These are phyloP conservation scores for Drosophila buzzatii DNA, from an alignment of 2,888 invertebrate species.

Conservation along the genomic window DNA sequence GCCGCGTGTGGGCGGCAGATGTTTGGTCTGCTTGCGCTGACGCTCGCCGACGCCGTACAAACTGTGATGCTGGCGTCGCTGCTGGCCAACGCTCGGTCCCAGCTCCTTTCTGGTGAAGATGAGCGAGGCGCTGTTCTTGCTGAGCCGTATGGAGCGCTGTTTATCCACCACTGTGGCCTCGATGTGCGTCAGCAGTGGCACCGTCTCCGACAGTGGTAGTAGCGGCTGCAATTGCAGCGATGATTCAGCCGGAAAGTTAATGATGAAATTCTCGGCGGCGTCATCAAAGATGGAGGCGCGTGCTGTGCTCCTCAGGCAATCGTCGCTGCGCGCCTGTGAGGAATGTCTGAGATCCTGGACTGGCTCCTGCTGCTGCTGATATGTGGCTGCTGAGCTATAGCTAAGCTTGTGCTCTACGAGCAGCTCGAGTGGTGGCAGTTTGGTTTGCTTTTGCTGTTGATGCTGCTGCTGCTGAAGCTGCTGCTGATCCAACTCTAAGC, in stretches of 20 bases:
- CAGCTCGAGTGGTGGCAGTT: conserved; percentile 76
- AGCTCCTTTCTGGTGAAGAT: conserved; percentile 84
- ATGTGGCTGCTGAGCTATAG: conserved; percentile 69
- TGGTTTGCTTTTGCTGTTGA: conserved; percentile 38
- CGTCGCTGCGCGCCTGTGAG: conserved; percentile 56
- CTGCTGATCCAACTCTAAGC: conserved; percentile 24
- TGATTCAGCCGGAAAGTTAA: conserved; percentile 82
- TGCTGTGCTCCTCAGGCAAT: conserved; percentile 50
- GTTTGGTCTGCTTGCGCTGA: conserved; percentile 64
- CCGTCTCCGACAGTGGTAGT: conserved; percentile 83
- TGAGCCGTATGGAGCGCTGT: conserved; percentile 82
- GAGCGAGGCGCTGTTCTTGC: conserved; percentile 84
- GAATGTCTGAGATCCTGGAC: conserved; percentile 46
- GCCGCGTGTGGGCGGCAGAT: conserved; percentile 64
- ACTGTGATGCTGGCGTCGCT: conserved; percentile 70
- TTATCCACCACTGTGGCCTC: conserved; percentile 81
- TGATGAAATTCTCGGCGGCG: conserved; percentile 82
- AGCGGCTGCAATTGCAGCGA: conserved; percentile 63
- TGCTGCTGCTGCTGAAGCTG: conserved; percentile 42
- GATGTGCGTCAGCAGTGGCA: conserved; percentile 83
- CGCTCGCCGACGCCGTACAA: conserved; percentile 65
- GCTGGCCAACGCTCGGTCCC: conserved; percentile 16
- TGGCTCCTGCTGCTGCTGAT: conserved; percentile 48
- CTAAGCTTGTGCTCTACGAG: conserved; percentile 80
- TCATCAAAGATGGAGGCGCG: conserved; percentile 78